Evolutionary conservation across 2,888 invertebrate genomes (phyloP), one percentile per base, ranked within the genome.

Genomic region (Digitonthophagus gazella): DNA sequence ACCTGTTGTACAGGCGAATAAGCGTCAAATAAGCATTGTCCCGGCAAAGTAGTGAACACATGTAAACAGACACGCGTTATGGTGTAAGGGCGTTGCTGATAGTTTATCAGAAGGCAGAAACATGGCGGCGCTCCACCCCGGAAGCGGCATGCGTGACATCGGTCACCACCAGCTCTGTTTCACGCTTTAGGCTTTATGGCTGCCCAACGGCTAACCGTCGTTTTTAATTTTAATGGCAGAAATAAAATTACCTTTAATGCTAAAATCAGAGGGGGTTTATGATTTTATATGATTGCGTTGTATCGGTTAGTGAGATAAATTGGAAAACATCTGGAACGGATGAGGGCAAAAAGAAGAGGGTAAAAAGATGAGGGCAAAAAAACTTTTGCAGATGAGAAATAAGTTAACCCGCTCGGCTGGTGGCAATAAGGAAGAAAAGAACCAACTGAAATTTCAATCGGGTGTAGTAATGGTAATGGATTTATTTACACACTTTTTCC

Each of bases 61-160:
- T 70, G 70, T 70, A 67, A 70, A 70, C 67, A 70, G 70, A 22
- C 67, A 70, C 70, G 67, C 66, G 67, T 71, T 73, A 75, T 75
- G 74, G 74, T 75, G 75, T 75, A 73, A 73, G 78, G 80, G 80
- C 79, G 79, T 78, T 76, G 76, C 78, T 79, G 79, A 80, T 80
- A 77, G 72, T 75, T 76, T 80, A 80, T 80, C 79, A 75, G 74
- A 74, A 71, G 70, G 74, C 74, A 75, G 78, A 76, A 80, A 80
- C 80, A 79, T 80, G 80, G 79, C 79, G 80, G 78, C 76, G 80
- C 79, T 76, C 78, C 80, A 76, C 80, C 80, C 80, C 77, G 81
- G 81, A 80, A 80, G 73, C 74, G 71, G 72, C 72, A 73, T 78
- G 79, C 79, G 79, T 79, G 79, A 78, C 78, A 77, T 58, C 65